Conservation (phyloP, 2,797 vertebrate genomes). For the Silurus lanzhouensis region DNA sequence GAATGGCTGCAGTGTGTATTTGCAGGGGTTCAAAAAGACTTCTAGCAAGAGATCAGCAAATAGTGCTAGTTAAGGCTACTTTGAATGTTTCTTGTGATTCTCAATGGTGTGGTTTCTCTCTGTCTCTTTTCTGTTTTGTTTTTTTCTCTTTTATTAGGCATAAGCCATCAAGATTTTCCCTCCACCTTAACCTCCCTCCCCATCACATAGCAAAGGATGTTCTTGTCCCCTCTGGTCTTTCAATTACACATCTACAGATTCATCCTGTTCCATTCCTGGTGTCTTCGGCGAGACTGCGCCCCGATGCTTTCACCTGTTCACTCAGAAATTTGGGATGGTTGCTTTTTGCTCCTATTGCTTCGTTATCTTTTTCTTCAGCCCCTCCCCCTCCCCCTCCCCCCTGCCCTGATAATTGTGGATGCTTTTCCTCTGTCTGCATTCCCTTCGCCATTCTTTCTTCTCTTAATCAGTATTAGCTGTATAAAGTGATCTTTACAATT, state of each 20-base stretch:
- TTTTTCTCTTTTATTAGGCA: constrained; percentile 77
- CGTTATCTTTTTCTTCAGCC: constrained; percentile 26
- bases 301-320: constrained; percentile 61
- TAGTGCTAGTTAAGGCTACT: constrained; percentile 22
- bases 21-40: constrained; percentile 23
- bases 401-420: constrained; percentile 1
- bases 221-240: constrained; percentile 79
- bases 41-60: neutral
- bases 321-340: constrained; percentile 68
- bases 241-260: constrained; percentile 66
- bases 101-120: constrained; percentile 70
- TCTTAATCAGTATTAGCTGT: constrained; percentile 55
- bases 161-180: constrained; percentile 82
- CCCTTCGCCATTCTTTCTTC: constrained; percentile 40
- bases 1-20: constrained; percentile 26
- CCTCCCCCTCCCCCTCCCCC: neutral
- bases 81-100: constrained; percentile 48
- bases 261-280: constrained; percentile 75
- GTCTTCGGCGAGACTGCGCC: constrained; percentile 62
- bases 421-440: constrained; percentile 41
- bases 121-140: constrained; percentile 58
- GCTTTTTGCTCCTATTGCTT: constrained; percentile 32
- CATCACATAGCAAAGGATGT: constrained; percentile 81
- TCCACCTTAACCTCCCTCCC: constrained; percentile 76
- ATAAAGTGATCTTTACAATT: constrained; percentile 30